Percentiles rank a stretch among this genome's conserved stretches.
These are phyloP conservation scores for Scaptomyza cyrtandrae DNA, from an alignment of 2,888 invertebrate genomes.

Conservation along the genomic window DNA sequence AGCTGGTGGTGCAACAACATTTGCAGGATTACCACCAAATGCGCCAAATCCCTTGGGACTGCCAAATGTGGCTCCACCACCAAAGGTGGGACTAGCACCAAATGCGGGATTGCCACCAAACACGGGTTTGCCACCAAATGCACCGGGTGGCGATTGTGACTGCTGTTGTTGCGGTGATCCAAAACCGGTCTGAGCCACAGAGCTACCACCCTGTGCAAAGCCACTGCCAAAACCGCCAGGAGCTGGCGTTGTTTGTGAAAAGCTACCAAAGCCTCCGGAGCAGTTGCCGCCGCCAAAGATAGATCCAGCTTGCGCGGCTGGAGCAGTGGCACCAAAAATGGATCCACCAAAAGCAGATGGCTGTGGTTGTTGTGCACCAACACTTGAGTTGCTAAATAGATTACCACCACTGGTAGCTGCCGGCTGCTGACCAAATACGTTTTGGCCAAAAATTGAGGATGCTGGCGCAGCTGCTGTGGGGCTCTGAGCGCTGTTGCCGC, in stretches of 20 bases:
- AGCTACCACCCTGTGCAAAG: constrained; percentile 73
- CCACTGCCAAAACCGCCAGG: constrained; percentile 65
- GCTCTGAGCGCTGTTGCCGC: constrained; percentile 26
- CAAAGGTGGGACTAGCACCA: constrained; percentile 83
- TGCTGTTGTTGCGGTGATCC: constrained; percentile 72
- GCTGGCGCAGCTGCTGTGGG: constrained; percentile 25
- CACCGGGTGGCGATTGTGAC: constrained; percentile 65
- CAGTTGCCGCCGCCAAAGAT: constrained; percentile 70
- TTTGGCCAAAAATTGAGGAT: constrained; percentile 51
- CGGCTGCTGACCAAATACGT: constrained; percentile 42
- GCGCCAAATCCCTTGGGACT: constrained; percentile 81
- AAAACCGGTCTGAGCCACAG: constrained; percentile 81
- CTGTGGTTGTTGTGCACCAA: constrained; percentile 34
- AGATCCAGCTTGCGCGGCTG: constrained; percentile 48
- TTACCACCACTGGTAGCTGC: constrained; percentile 52
- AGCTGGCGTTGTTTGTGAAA: constrained; percentile 61
- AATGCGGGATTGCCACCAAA: constrained; percentile 84
- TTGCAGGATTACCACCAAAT: constrained; percentile 65
- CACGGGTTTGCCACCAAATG: constrained; percentile 82
- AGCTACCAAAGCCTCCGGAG: constrained; percentile 67
- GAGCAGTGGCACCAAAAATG: constrained; percentile 53
- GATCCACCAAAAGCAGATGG: constrained; percentile 54
- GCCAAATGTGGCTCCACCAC: constrained; percentile 82
- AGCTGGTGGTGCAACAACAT: constrained; percentile 50
- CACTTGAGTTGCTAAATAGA: constrained; percentile 58